Base-by-base conservation (phyloP, 2,113 vertebrate species). In the Catharus minimus region DNA sequence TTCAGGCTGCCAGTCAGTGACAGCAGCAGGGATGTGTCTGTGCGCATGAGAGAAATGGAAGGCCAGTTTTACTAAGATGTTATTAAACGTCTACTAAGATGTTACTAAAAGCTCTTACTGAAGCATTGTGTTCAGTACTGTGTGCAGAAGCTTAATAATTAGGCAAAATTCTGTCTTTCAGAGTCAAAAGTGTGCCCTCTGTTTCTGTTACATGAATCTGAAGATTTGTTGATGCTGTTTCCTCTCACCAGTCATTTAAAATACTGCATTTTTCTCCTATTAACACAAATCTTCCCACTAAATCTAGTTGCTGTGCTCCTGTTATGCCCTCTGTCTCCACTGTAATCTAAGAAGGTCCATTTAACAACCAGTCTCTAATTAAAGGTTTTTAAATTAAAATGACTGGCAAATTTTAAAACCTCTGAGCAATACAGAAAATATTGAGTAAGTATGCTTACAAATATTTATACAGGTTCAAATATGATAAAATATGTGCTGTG, bases 91-190 rank as follows among this genome's bases (percentile, higher is more conserved):
- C 95, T 90, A 93, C 95, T 80, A 92, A 90, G 92, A 94, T 64
- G 38, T 96, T 91, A 47, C 47, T 92, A 92, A 95, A 95, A 86
- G 49, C 93, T 89, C 78, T 89, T 96, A 39, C 72, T 90, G 84
- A 91, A 91, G 82, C 77, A 69, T 55, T 83, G 90, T 93, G 86
- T 89, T 95, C 90, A 64, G 68, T 82, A 66, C 23, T 19, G 13
- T 84, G 73, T 87, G 46, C 69, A 91, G 93, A 86, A 93, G 84
- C 74, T 53, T 82, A 80, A 94, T 96, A 93, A 96, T 97, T 96
- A 96, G 93, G 75, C 77, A 86, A 75, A 90, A 86, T 89, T 95
- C 78, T 94, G 83, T 53, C 82, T 95, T 92, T 85, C 26, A 61
- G 56, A 65, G 82, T 84, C 85, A 89, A 89, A 90, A 80, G 32